A percentile compares a stretch with the other conserved stretches of the same genome.
phyloP scores from a whole-genome alignment of 53 echinoderm and acorn worm genomes.

The Stichopus horrens region DNA sequence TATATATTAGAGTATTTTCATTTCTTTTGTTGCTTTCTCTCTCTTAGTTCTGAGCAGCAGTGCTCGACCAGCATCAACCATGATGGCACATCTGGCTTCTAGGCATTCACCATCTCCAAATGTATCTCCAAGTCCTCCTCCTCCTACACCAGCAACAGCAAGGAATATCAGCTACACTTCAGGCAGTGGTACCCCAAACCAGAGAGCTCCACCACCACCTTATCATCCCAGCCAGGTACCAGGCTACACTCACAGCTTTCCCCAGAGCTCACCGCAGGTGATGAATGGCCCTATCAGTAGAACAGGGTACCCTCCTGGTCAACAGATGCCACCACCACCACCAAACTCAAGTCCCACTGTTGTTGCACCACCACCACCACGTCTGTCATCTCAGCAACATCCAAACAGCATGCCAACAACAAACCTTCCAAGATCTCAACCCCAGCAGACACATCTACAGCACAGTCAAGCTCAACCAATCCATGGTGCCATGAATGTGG shows the following conservation, averaged over 20 bases:
- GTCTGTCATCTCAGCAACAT: neutral
- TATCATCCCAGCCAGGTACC: neutral
- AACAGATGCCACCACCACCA: conserved; percentile 14
- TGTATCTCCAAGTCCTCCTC: conserved; percentile 52
- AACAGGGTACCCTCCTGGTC: conserved; percentile 37
- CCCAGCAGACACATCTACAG: neutral
- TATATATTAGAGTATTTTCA: neutral
- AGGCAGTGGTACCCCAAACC: neutral
- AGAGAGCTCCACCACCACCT: conserved; percentile 32
- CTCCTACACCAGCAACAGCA: conserved; percentile 22
- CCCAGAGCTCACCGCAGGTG: conserved; percentile 40
- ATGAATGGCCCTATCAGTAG: conserved; percentile 31
- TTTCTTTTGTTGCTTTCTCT: conserved; percentile 1
- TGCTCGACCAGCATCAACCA: conserved; percentile 73
- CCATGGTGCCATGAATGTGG: neutral
- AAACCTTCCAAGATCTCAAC: neutral
- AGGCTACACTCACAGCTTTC: conserved; percentile 33
- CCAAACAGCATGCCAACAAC: neutral
- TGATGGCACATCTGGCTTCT: conserved; percentile 84
- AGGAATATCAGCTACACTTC: neutral
- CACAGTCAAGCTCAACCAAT: neutral
- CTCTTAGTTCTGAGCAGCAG: conserved; percentile 60
- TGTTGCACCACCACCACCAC: neutral
- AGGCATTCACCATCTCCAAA: conserved; percentile 74
- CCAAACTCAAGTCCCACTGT: neutral